Evolutionary conservation across 2,888 invertebrate species (phyloP).

Genomic region (Callyntrura sp.): DNA sequence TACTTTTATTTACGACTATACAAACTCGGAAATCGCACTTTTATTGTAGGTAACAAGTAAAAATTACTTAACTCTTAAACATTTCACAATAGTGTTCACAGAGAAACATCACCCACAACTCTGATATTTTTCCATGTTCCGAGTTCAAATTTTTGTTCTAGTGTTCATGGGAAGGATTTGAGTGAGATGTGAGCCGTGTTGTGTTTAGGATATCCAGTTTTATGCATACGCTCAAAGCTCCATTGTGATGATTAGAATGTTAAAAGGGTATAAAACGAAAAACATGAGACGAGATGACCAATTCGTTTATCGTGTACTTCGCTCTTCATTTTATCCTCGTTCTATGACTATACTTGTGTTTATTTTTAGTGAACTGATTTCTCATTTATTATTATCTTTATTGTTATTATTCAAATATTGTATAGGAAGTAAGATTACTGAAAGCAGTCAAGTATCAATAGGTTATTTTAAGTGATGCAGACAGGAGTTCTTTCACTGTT

Average conservation of each 20-base stretch:
- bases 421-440: slow-evolving; percentile 36
- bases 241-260: slow-evolving; percentile 73
- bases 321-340: slow-evolving; percentile 15
- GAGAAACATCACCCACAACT: slow-evolving; percentile 61
- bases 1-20: slow-evolving; percentile 28
- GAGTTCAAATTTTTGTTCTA: slow-evolving; percentile 25
- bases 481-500: neutral
- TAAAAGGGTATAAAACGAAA: slow-evolving; percentile 31
- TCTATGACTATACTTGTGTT: neutral
- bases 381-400: neutral
- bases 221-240: slow-evolving; percentile 72
- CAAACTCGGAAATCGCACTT: slow-evolving; percentile 70
- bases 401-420: slow-evolving; percentile 13
- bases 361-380: slow-evolving; percentile 7
- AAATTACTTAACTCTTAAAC: slow-evolving; percentile 47
- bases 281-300: slow-evolving; percentile 40
- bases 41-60: slow-evolving; percentile 17
- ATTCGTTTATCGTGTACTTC: slow-evolving; percentile 35
- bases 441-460: neutral
- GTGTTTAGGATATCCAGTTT: slow-evolving; percentile 50
- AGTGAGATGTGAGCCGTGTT: slow-evolving; percentile 58
- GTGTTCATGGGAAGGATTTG: slow-evolving; percentile 58
- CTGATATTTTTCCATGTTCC: slow-evolving; percentile 52
- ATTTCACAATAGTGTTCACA: slow-evolving; percentile 67
- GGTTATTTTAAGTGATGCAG: neutral